Conservation (phyloP, 2,888 invertebrate genomes). For the Argynnis bischoffii region DNA sequence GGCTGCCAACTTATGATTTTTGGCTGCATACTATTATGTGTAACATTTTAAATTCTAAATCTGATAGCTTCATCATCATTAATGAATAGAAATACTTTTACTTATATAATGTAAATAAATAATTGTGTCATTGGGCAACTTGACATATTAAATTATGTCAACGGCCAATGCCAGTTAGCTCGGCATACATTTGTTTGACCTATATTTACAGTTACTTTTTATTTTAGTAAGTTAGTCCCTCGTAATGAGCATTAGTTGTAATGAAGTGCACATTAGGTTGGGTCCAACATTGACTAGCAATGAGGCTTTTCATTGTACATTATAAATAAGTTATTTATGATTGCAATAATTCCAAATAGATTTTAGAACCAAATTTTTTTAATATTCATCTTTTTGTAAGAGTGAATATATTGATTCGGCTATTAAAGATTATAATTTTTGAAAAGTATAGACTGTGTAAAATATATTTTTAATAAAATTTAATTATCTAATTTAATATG, state of each 20-base stretch:
- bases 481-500: slow-evolving; percentile 2
- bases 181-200: too few species aligned
- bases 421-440: slow-evolving; percentile 6
- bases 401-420: slow-evolving; percentile 4
- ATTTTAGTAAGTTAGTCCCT: neutral
- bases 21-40: slow-evolving; percentile 18
- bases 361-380: neutral
- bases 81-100: slow-evolving; percentile 2
- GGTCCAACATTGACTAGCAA: slow-evolving; percentile 25
- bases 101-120: slow-evolving; percentile 6
- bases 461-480: neutral
- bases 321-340: slow-evolving; percentile 2
- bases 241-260: slow-evolving; percentile 3
- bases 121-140: slow-evolving; percentile 1
- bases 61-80: slow-evolving; percentile 14
- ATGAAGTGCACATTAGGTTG: slow-evolving; percentile 24
- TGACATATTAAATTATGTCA: slow-evolving; percentile 1
- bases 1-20: slow-evolving; percentile 22
- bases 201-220: too few species aligned
- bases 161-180: too few species aligned
- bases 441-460: neutral
- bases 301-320: slow-evolving; percentile 13
- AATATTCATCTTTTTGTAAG: neutral
- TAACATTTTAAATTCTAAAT: slow-evolving; percentile 23
- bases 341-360: slow-evolving; percentile 7